phyloP scores from a whole-genome alignment of 2,797 vertebrate genomes.

The Lithobates pipiens region DNA sequence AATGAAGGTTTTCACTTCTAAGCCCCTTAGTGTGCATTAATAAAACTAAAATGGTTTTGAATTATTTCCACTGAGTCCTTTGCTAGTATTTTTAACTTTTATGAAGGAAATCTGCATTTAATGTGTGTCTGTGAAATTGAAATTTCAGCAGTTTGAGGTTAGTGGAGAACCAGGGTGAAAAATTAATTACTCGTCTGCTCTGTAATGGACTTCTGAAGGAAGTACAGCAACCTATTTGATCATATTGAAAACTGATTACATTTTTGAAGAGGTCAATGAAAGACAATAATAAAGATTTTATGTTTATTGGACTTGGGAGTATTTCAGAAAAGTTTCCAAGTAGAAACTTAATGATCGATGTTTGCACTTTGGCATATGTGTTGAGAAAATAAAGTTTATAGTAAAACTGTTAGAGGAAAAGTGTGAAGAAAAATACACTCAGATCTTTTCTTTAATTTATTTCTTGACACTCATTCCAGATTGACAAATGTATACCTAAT shows the following conservation, averaged over 20 bases:
- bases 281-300: constrained; percentile 54
- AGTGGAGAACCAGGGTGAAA: constrained; percentile 58
- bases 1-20: constrained; percentile 67
- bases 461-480: constrained; percentile 10
- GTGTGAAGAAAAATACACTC: constrained; percentile 1
- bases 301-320: constrained; percentile 40
- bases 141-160: constrained; percentile 59
- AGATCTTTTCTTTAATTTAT: constrained; percentile 15
- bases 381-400: not conserved
- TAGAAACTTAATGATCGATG: constrained; percentile 38
- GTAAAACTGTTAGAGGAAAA: not conserved
- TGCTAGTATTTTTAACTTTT: constrained; percentile 62
- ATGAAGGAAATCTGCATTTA: constrained; percentile 63
- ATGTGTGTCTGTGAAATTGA: constrained; percentile 60
- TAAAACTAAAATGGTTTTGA: constrained; percentile 58
- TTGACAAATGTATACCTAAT: constrained; percentile 41
- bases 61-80: constrained; percentile 60
- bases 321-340: constrained; percentile 21
- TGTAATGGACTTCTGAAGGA: constrained; percentile 55
- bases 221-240: constrained; percentile 49
- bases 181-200: constrained; percentile 59
- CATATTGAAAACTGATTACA: constrained; percentile 50
- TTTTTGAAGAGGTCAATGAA: constrained; percentile 58
- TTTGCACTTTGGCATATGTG: constrained; percentile 9
- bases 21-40: constrained; percentile 74